Base-by-base conservation (phyloP, 2,797 vertebrate species). In the Mionectes olivaceus region DNA sequence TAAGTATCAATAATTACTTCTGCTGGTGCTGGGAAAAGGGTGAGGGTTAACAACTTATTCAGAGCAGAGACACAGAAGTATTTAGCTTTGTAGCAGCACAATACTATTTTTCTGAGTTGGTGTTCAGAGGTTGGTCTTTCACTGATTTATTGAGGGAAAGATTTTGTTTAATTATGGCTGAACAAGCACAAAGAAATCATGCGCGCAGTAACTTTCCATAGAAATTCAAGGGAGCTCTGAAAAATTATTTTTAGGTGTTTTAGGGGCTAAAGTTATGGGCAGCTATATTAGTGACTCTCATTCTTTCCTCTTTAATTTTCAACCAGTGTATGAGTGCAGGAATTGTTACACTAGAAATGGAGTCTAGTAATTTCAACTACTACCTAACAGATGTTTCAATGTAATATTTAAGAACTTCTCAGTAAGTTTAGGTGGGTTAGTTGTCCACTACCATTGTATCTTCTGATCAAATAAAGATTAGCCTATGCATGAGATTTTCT, bases 1-100 rank as follows among this genome's bases (percentile, higher is more conserved):
- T 79, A 92, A 92, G 75, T 19, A 81, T 37, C 65, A 88, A 74
- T 69, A 83, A 83, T 85, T 80, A 75, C 75, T 94, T 64, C 61
- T 93, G 46, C 44, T 53, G 39, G 64, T 64, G 33, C 19, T 74
- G 49, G 53, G 30, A 41, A 79, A 79, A 92, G n/a, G 37, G 49
- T 70, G 60, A 84, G 53, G 44, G 68, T 92, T 95, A 93, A 93
- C 44, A 53, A 35, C 24, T 60, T 76, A 52, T 65, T 94, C 68
- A 89, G 37, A 92, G 61, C 14, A 90, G 37, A 91, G 44, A 64
- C 37, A 63, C 15, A 49, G 32, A 93, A 91, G 11, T 28, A 37
- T 41, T 61, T 93, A 46, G 85, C 89, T 92, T 78, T 92, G 55
- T 56, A 69, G 55, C 47, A 84, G 39, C 55, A 55, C 23, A 81